These are phyloP conservation scores for Abscondita cerata DNA, from an alignment of 2,888 invertebrate genomes.

Conservation along the genomic window DNA sequence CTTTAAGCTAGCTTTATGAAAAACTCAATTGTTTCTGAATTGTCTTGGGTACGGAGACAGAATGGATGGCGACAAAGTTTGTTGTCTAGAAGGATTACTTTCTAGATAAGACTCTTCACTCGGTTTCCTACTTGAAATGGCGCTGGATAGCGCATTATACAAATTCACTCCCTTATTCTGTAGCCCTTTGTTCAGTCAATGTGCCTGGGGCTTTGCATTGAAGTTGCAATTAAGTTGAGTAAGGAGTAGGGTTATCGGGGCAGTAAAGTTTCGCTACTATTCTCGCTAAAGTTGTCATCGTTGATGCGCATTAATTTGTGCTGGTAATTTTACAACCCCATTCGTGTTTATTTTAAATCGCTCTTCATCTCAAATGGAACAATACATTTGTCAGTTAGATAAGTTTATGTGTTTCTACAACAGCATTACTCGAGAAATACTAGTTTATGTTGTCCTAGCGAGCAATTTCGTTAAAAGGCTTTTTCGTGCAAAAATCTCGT, in stretches of 20 bases:
- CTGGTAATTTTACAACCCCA: conserved; percentile 45
- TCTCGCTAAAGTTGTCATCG: conserved; percentile 43
- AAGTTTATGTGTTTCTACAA: too few species aligned
- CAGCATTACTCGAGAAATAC: too few species aligned
- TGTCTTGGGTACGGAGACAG: conserved; percentile 41
- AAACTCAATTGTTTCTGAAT: conserved; percentile 19
- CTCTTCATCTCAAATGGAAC: neutral
- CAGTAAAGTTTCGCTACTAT: conserved; percentile 46
- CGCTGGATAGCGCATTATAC: conserved; percentile 44
- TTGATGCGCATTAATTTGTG: conserved; percentile 48
- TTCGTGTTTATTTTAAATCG: conserved; percentile 10
- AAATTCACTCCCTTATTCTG: conserved; percentile 48
- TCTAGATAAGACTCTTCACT: conserved; percentile 49
- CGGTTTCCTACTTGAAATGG: conserved; percentile 40
- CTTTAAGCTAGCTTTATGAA: conserved; percentile 16
- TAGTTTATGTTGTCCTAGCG: too few species aligned
- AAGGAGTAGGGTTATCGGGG: conserved; percentile 47
- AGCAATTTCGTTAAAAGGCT: too few species aligned
- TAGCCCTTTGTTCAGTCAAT: conserved; percentile 47
- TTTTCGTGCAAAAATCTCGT: too few species aligned
- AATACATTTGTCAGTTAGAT: too few species aligned
- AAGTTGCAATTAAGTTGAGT: conserved; percentile 48
- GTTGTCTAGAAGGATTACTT: conserved; percentile 53
- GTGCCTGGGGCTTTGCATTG: conserved; percentile 43
- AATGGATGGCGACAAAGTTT: conserved; percentile 54